Evolutionary conservation across 2,113 vertebrate species (phyloP), one percentile per base, ranked within the genome.

Genomic region (Pipra filicauda): DNA sequence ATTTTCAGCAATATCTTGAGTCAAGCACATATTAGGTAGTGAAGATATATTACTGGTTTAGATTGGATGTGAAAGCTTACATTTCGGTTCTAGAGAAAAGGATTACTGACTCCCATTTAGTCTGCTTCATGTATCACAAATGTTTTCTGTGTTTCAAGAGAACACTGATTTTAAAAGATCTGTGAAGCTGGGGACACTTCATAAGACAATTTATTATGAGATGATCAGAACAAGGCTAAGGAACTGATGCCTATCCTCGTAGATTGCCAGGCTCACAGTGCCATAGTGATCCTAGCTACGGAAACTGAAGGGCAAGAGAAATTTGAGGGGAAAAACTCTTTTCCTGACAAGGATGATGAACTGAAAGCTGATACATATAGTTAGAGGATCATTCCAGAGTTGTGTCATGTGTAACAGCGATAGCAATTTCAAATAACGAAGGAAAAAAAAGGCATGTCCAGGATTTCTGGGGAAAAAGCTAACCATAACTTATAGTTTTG

Each of bases 31-130:
- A 33, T 77, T 89, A 55, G 67, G 44, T 95, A 93, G 79, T 87
- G 92, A 88, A 88, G 79, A 70, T 69, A 67, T 76, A 67, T 76
- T 95, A 90, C 61, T 93, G 71, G 61, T 79, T 96, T 97, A 96
- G 84, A 75, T 81, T 52, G 85, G 59, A 88, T 83, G 23, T 37
- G 31, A 77, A 92, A 85, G n/a, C 66, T 76, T 88, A 64, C 37
- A 88, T 35, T 31, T 70, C 4, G 20, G 46, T 95, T 95, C 83
- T 94, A 44, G 88, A 83, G 72, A 28, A 88, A 76, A 89, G 31
- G 13, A 51, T 26, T 65, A 30, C 44, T 89, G 73, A 72, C 46
- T 66, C 59, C 35, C 31, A 81, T 31, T 19, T 31, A 43, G 28
- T 54, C 28, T 54, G 80, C n/a, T 57, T 92, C 30, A 26, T 37